Evolutionary conservation across 2,888 invertebrate species (phyloP), one percentile per base, ranked within the genome.

Genomic region (Microctonus hyperodae): DNA sequence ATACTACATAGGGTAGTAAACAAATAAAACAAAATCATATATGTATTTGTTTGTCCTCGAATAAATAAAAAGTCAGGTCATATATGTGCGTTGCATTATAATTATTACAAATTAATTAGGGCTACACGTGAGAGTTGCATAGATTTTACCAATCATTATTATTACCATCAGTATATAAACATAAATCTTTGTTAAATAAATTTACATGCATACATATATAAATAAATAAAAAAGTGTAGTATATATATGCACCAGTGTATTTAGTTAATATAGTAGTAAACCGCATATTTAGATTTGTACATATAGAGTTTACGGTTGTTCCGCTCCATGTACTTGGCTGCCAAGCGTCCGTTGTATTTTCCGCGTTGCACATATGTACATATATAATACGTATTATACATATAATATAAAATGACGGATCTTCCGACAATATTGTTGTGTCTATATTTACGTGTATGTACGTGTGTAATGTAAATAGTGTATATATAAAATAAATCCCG

Each of bases 241-340:
- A 25, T 10, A 31, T 31, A 25, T 10, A 31, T 16, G 20, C 10
- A 13, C 13, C n/a, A n/a, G 6, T n/a, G 33, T 16, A 11, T 16
- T 13, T 9, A 25, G 48, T 31, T 31, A 31, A 11, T 44, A 13
- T 55, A 60, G 40, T 53, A 31, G 60, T 28, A 28, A 28, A 7
- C 16, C 20, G 44, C 44, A 44, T 44, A n/a, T n/a, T 44, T 44
- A 7, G 44, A 44, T 4, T 44, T 7, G 3, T 44, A 44, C 44
- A 44, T 44, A 44, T 44, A 44, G 9, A 44, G 44, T 44, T 44
- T 67, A 62, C 67, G 67, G 67, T 67, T 62, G 63, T 67, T 67
- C 58, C 40, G 62, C 67, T 67, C 63, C 62, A 63, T 67, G 62
- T 57, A 60, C 28, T 65, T 37, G 44, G 28, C 44, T 55, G 64